Conservation (phyloP, 2,797 vertebrate genomes). For the Eulemur rubriventer region DNA sequence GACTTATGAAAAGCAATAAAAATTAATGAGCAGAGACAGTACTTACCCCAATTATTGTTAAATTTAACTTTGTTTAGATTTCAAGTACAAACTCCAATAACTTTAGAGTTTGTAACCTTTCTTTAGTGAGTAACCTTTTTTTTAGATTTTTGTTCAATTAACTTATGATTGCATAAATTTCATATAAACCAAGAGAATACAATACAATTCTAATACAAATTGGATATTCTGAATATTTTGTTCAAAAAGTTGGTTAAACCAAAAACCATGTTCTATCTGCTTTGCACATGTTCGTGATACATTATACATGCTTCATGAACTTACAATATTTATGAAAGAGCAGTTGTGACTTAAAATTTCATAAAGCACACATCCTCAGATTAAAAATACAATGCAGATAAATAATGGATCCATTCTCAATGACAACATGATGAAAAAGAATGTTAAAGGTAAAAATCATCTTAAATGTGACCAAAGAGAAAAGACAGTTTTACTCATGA, state of each 20-base stretch:
- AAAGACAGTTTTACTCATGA: neutral
- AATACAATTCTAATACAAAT: neutral
- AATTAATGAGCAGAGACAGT: neutral
- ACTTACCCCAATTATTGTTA: neutral
- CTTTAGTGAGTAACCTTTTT: neutral
- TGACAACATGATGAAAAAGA: neutral
- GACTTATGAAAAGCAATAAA: neutral
- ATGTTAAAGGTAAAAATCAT: neutral
- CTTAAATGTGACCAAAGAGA: neutral
- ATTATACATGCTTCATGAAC: neutral
- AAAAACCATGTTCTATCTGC: neutral
- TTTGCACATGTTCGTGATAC: neutral
- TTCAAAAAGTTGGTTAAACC: neutral
- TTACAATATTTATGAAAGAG: neutral
- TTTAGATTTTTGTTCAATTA: neutral
- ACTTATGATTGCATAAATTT: neutral
- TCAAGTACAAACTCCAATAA: neutral
- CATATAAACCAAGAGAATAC: neutral
- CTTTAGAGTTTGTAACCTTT: neutral
- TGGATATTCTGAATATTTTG: neutral
- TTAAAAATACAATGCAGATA: neutral
- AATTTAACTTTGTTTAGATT: conserved; percentile 30
- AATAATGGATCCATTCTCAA: neutral
- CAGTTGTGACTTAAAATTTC: neutral
- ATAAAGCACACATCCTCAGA: neutral